Base-by-base conservation (phyloP, 2,797 vertebrate species). In the Siniperca undulata region DNA sequence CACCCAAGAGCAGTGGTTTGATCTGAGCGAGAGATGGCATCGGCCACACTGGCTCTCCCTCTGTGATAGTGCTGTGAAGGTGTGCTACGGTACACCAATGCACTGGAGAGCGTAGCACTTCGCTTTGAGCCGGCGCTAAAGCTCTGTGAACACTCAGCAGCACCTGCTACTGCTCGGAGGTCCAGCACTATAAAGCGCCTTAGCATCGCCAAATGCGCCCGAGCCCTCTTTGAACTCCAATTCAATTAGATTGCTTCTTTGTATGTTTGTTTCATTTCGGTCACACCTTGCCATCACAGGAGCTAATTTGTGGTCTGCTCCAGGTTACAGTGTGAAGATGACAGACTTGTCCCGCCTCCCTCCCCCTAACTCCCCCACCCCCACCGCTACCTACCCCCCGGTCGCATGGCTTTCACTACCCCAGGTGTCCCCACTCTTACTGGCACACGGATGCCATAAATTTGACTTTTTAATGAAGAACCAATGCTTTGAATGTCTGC, bases 401-500 rank as follows among this genome's bases (percentile, higher is more conserved):
- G 93, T 89, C 58, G 55, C 71, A 50, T 85, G 81, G 88, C 84
- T 70, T 88, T 86, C 81, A 74, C 88, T 90, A 91, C 94, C 93
- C 91, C 92, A 93, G 95, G 95, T 94, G 94, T 93, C 92, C 89
- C 89, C 82, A 58, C 90, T 80, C 89, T 84, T 76, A 82, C 90
- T 86, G 89, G 75, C 86, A 24, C 82, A 77, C 44, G 88, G 86
- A 88, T 89, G 88, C 89, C 91, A 89, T 89, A 91, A 94, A 96
- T 95, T 94, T 94, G 93, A 95, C 93, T 94, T 95, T 94, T 95
- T 95, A 96, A 96, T 95, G 91, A 94, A 95, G 89, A 91, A 86
- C 87, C 86, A 77, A 59, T 69, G 83, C 94, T 95, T 95, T 96
- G 94, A 95, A 93, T 94, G 91, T 78, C 84, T 92, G 87, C 90